Evolutionary conservation across 2,113 vertebrate species (phyloP).

Genomic region (Ahaetulla prasina): DNA sequence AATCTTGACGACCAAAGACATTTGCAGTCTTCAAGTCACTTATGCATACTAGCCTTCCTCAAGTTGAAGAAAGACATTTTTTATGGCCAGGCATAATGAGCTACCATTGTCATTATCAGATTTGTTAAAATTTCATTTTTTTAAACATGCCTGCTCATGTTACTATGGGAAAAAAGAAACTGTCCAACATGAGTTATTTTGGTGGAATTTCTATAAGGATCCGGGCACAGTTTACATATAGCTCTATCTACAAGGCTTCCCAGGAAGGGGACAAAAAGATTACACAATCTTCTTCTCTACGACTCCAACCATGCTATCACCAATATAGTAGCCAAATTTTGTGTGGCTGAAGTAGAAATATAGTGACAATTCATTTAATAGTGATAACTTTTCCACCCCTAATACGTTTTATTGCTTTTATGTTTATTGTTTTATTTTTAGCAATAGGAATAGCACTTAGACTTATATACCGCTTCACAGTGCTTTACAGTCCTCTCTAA

Average conservation of each 20-base stretch:
- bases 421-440: neutral
- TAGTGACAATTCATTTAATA: neutral
- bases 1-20: neutral
- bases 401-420: neutral
- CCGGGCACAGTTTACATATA: neutral
- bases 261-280: neutral
- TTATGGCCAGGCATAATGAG: neutral
- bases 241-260: neutral
- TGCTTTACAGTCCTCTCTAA: too few species aligned
- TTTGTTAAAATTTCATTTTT: neutral
- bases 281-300: neutral
- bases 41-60: neutral
- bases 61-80: neutral
- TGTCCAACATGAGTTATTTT: neutral
- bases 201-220: neutral
- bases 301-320: neutral
- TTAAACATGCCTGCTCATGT: neutral
- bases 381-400: neutral
- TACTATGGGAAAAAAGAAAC: neutral
- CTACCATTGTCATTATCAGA: neutral
- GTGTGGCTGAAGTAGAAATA: neutral
- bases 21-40: neutral
- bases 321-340: neutral
- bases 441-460: too few species aligned
- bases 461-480: too few species aligned